Evolutionary conservation across 2,113 vertebrate species (phyloP).

Genomic region (Ceyx cyanopectus): DNA sequence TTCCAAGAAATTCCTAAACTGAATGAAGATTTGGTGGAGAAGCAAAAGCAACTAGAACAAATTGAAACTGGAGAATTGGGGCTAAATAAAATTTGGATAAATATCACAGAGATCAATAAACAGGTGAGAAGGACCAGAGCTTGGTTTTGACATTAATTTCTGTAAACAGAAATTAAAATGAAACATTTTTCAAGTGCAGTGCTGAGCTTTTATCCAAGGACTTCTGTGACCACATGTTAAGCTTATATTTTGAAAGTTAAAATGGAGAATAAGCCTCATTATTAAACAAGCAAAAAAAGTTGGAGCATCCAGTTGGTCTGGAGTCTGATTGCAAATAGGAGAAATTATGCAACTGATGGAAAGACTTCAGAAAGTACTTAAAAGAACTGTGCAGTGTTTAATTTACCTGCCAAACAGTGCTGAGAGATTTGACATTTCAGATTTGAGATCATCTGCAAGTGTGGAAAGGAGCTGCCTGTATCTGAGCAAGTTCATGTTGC

Average conservation of each 20-base stretch:
- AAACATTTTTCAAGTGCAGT: neutral
- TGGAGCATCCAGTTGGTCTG: neutral
- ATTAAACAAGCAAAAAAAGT: neutral
- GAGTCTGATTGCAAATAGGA: neutral
- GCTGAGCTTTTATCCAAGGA: neutral
- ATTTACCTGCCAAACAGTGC: neutral
- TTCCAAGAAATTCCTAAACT: conserved; percentile 92
- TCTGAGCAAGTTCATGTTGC: neutral
- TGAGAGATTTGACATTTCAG: neutral
- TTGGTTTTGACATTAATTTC: neutral
- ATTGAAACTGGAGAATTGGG: conserved; percentile 89
- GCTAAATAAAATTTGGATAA: conserved; percentile 90
- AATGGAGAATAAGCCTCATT: neutral
- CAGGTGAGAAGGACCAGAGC: conserved; percentile 81
- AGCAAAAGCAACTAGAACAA: conserved; percentile 87
- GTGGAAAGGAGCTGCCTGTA: neutral
- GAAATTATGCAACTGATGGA: neutral
- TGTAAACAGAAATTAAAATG: neutral
- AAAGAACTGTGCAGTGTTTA: neutral
- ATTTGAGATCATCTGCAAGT: neutral
- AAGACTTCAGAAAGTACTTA: neutral
- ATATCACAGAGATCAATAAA: conserved; percentile 93
- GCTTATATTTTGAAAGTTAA: neutral
- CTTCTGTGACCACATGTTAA: neutral
- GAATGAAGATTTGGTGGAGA: conserved; percentile 90